phyloP scores from a whole-genome alignment of 2,797 vertebrate species.

The Arnoldichthys spilopterus region DNA sequence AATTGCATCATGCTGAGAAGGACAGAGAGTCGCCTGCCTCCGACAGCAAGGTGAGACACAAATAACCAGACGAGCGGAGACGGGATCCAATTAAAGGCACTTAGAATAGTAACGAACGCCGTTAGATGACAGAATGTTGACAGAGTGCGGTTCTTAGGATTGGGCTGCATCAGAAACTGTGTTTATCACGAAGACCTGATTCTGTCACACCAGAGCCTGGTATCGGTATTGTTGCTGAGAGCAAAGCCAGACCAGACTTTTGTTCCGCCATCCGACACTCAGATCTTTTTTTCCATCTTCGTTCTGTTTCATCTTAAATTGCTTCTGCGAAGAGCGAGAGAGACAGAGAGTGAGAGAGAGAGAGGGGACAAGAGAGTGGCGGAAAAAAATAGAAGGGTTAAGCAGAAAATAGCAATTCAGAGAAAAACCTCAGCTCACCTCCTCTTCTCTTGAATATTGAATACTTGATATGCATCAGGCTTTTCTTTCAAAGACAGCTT shows the following conservation, averaged over 20 bases:
- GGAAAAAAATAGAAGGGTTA: slow-evolving; percentile 4
- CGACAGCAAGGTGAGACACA: slow-evolving; percentile 89
- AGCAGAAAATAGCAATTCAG: slow-evolving; percentile 26
- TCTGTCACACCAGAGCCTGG: slow-evolving; percentile 9
- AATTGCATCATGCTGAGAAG: slow-evolving; percentile 93
- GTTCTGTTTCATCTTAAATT: slow-evolving; percentile 25
- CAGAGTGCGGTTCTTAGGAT: neutral
- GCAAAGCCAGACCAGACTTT: slow-evolving; percentile 5
- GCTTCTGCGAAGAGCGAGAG: neutral
- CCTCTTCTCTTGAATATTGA: slow-evolving; percentile 2
- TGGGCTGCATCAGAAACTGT: neutral
- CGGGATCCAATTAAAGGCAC: neutral
- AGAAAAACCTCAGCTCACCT: slow-evolving; percentile 8
- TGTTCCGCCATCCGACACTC: neutral
- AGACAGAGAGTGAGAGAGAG: neutral
- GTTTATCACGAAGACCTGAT: slow-evolving; percentile 41
- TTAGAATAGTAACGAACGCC: neutral
- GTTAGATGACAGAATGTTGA: neutral
- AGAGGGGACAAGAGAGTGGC: no score
- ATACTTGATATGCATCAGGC: slow-evolving; percentile 3
- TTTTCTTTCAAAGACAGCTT: slow-evolving; percentile 55
- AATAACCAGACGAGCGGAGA: neutral
- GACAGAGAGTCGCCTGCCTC: slow-evolving; percentile 92
- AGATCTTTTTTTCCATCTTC: neutral
- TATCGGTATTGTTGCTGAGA: neutral